Evolutionary conservation across 2,113 vertebrate species (phyloP).

Genomic region (Petaurus breviceps): DNA sequence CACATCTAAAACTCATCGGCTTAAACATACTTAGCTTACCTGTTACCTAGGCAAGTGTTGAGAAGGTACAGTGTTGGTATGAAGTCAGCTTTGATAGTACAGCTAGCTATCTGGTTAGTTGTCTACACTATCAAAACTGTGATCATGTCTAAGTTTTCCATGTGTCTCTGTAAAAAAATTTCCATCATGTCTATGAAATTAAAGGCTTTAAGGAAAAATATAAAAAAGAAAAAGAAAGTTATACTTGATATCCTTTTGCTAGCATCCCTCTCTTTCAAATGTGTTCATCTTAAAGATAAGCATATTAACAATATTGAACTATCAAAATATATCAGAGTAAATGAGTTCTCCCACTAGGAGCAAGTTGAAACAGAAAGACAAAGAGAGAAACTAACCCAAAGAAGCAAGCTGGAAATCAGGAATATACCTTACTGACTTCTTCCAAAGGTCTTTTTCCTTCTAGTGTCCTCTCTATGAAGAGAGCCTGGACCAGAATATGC

Average conservation of each 20-base stretch:
- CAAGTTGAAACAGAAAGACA: neutral
- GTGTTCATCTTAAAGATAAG: neutral
- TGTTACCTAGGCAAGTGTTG: slow-evolving; percentile 9
- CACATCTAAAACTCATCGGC: slow-evolving; percentile 55
- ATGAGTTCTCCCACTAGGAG: neutral
- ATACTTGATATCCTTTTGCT: too few species aligned
- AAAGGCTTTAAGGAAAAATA: slow-evolving; percentile 80
- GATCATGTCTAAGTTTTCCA: slow-evolving; percentile 78
- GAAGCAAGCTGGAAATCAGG: neutral
- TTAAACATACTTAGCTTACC: slow-evolving; percentile 68
- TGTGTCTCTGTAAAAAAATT: slow-evolving; percentile 72
- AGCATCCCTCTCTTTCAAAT: neutral
- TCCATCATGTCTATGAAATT: slow-evolving; percentile 79
- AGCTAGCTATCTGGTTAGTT: slow-evolving; percentile 42
- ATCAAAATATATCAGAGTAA: neutral
- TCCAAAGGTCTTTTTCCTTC: neutral
- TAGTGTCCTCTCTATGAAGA: neutral
- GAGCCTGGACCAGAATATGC: neutral
- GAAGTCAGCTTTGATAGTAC: neutral
- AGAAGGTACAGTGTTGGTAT: neutral
- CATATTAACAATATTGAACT: neutral
- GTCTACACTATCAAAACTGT: slow-evolving; percentile 44
- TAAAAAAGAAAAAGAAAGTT: too few species aligned
- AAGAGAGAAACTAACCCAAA: neutral
- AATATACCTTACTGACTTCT: neutral